These are phyloP conservation scores for Acromyrmex charruanus DNA, from an alignment of 1,140 invertebrate genomes.

Conservation along the genomic window DNA sequence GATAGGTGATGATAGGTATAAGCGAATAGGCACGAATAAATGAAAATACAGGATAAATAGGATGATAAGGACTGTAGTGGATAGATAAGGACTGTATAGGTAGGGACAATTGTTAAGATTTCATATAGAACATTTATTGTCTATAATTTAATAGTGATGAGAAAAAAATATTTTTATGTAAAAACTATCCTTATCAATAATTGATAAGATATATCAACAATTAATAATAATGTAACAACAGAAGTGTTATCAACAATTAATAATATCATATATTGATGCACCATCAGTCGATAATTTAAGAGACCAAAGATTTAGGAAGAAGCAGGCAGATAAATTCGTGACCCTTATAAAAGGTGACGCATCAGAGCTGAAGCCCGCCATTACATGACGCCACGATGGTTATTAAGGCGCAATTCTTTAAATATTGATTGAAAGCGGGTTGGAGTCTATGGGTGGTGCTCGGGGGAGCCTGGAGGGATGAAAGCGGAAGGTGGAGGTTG, in stretches of 20 bases:
- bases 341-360: slow-evolving; percentile 46
- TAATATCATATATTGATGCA: background rate
- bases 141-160: background rate
- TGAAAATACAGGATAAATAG: too few species aligned
- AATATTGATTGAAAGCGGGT: slow-evolving; percentile 85
- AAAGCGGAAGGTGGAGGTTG: slow-evolving; percentile 77
- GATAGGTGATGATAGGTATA: too few species aligned
- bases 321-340: background rate
- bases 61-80: too few species aligned
- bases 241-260: background rate
- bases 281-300: slow-evolving; percentile 8
- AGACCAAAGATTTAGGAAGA: background rate
- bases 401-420: slow-evolving; percentile 86
- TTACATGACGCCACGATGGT: slow-evolving; percentile 78
- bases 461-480: slow-evolving; percentile 60
- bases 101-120: background rate
- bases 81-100: too few species aligned
- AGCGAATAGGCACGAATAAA: too few species aligned
- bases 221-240: background rate
- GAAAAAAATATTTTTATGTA: slow-evolving; percentile 3
- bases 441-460: slow-evolving; percentile 75
- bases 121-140: background rate
- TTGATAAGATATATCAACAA: background rate
- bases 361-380: slow-evolving; percentile 64
- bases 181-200: background rate